Conservation (phyloP, 2,888 invertebrate species). For the Tryphoninae sp. region DNA sequence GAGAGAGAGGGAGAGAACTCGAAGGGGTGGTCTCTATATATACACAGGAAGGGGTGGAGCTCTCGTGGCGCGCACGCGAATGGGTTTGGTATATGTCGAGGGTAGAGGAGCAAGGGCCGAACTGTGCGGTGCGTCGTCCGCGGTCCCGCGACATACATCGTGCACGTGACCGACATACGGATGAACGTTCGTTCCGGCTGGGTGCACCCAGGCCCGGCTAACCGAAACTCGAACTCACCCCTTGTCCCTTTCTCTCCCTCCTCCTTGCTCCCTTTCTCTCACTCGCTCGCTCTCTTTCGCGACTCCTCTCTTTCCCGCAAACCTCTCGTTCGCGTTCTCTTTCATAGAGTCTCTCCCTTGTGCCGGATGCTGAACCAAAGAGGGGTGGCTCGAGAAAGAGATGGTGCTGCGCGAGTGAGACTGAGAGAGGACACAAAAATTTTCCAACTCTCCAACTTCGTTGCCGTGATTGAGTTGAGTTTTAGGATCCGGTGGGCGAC, state of each 20-base stretch:
- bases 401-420: conserved; percentile 1
- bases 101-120: conserved; percentile 47
- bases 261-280: conserved; percentile 41
- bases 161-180: conserved; percentile 64
- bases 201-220: conserved; percentile 58
- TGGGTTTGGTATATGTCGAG: conserved; percentile 37
- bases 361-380: conserved; percentile 30
- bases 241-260: conserved; percentile 27
- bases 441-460: conserved; percentile 64
- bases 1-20: background rate
- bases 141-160: conserved; percentile 64
- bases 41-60: conserved; percentile 1
- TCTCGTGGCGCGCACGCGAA: conserved; percentile 2
- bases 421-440: conserved; percentile 55
- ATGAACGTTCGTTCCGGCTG: conserved; percentile 62
- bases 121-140: conserved; percentile 59
- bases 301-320: conserved; percentile 1
- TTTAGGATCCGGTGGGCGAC: conserved; percentile 61
- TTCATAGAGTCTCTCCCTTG: conserved; percentile 25
- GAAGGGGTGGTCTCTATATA: background rate
- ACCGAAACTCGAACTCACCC: conserved; percentile 59
- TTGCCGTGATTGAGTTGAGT: conserved; percentile 64
- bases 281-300: conserved; percentile 16
- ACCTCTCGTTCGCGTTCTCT: conserved; percentile 41
- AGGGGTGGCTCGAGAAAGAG: conserved; percentile 6